Percentiles rank a stretch among this genome's conserved stretches.
Evolutionary conservation across 2,797 vertebrate species (phyloP).

Genomic region (Chaunax sp.): DNA sequence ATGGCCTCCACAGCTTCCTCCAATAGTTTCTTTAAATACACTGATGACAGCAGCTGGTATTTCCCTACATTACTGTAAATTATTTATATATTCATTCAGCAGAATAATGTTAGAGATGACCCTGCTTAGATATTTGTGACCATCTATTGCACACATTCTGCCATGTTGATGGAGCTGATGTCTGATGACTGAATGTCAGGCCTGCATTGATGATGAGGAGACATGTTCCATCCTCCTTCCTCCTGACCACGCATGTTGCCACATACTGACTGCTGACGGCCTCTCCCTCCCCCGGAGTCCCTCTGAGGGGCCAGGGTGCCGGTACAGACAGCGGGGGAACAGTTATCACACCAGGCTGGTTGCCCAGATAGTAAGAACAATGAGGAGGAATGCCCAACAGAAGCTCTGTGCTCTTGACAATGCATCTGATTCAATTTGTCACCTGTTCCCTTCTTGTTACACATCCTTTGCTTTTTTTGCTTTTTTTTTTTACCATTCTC

Average conservation of each 20-base stretch:
- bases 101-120: conserved; percentile 26
- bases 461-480: conserved; percentile 52
- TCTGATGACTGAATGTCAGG: conserved; percentile 55
- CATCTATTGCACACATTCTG: conserved; percentile 44
- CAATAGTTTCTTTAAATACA: neutral
- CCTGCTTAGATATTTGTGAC: conserved; percentile 26
- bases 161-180: conserved; percentile 30
- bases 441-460: conserved; percentile 68
- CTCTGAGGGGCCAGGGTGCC: conserved; percentile 79
- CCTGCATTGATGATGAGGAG: conserved; percentile 42
- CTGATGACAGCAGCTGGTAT: neutral
- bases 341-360: conserved; percentile 82
- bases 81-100: neutral
- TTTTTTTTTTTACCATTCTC: conserved; percentile 26
- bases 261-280: conserved; percentile 59
- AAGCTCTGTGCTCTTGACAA: conserved; percentile 75
- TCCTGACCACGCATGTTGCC: conserved; percentile 53
- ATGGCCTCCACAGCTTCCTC: neutral
- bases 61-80: neutral
- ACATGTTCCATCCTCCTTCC: conserved; percentile 37
- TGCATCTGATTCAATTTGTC: conserved; percentile 57
- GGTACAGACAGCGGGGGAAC: conserved; percentile 85
- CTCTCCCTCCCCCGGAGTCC: conserved; percentile 63
- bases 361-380: conserved; percentile 84
- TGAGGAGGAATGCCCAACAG: conserved; percentile 76